phyloP scores from a whole-genome alignment of 2,888 invertebrate genomes.

The Calameuta idolon region DNA sequence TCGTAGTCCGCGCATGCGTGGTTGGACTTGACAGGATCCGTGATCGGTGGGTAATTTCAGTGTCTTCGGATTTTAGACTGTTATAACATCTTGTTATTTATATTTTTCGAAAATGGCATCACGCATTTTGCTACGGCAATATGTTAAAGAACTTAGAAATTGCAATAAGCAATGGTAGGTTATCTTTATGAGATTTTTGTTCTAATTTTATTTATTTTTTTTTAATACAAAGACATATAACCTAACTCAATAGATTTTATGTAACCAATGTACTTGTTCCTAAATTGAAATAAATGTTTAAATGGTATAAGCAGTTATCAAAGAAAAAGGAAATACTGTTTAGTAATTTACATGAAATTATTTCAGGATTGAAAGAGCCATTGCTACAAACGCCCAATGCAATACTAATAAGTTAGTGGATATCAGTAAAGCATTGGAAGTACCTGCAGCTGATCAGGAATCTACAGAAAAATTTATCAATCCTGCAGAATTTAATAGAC shows the following conservation, averaged over 20 bases:
- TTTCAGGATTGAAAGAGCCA: conserved; percentile 29
- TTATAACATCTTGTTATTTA: background rate
- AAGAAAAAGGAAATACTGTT: background rate
- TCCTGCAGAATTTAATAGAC: conserved; percentile 68
- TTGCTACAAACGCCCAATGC: conserved; percentile 33
- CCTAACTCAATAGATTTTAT: conserved; percentile 42
- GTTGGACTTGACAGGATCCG: background rate
- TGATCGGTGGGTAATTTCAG: background rate
- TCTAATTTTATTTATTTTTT: conserved; percentile 19
- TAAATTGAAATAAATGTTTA: background rate
- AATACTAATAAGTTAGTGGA: conserved; percentile 26
- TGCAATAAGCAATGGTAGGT: conserved; percentile 24
- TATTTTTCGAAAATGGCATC: conserved; percentile 40
- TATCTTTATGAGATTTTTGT: background rate
- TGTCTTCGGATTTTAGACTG: background rate
- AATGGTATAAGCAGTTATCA: background rate
- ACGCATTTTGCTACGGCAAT: conserved; percentile 35
- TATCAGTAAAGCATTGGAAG: conserved; percentile 35
- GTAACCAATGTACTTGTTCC: conserved; percentile 25
- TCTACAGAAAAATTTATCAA: conserved; percentile 68
- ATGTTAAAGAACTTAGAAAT: conserved; percentile 27
- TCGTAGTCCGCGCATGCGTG: background rate
- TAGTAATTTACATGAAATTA: background rate
- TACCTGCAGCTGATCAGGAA: conserved; percentile 69
- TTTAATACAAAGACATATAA: background rate